A percentile compares a stretch with the other conserved stretches of the same genome.
Evolutionary conservation across 2,888 invertebrate genomes (phyloP).

Genomic region (Smittia aterrima): DNA sequence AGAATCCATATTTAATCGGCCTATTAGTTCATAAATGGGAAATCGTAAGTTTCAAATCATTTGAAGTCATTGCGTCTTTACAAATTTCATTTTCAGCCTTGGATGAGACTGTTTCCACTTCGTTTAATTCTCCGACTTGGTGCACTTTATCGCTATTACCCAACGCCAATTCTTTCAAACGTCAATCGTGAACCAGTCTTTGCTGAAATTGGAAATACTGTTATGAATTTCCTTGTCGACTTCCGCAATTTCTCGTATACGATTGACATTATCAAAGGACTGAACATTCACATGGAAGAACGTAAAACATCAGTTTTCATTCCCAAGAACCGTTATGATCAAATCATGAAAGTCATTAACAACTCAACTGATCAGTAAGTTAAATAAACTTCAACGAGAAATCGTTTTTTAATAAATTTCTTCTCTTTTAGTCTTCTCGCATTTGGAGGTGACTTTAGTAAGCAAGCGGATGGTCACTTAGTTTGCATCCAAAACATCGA

Average conservation of each 20-base stretch:
- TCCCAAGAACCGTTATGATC: conserved; percentile 71
- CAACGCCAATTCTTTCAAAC: conserved; percentile 76
- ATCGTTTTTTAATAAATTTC: neutral
- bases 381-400: neutral
- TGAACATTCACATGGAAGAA: conserved; percentile 80
- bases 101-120: conserved; percentile 71
- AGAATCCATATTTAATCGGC: conserved; percentile 72
- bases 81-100: neutral
- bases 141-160: conserved; percentile 82
- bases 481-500: conserved; percentile 78
- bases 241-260: conserved; percentile 81
- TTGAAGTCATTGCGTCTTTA: neutral
- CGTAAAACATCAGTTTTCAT: conserved; percentile 73
- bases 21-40: conserved; percentile 71
- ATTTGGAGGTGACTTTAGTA: conserved; percentile 76
- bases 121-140: conserved; percentile 75
- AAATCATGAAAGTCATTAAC: conserved; percentile 71
- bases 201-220: conserved; percentile 79
- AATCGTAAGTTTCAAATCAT: conserved; percentile 70
- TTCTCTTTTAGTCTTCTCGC: conserved; percentile 62
- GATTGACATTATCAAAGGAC: conserved; percentile 70
- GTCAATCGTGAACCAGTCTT: conserved; percentile 75
- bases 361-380: conserved; percentile 71
- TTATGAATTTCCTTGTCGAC: conserved; percentile 82
- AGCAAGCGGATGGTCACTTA: conserved; percentile 78